phyloP scores from a whole-genome alignment of 2,797 vertebrate species.

The Thripadectes ignobilis region DNA sequence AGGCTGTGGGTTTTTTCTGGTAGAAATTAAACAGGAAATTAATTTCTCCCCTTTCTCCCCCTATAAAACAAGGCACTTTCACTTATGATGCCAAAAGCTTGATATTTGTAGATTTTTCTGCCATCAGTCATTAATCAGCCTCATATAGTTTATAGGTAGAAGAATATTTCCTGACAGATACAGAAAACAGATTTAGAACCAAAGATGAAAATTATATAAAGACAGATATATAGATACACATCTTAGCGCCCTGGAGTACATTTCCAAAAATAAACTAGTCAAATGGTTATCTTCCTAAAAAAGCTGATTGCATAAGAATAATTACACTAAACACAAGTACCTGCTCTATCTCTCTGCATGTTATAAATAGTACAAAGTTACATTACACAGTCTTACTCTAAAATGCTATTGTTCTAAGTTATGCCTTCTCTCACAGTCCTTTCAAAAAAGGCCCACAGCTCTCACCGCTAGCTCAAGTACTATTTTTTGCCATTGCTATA shows the following conservation, averaged over 20 bases:
- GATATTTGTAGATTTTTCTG: constrained; percentile 16
- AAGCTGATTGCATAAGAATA: constrained; percentile 79
- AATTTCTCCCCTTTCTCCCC: background rate
- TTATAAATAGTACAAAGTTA: constrained; percentile 77
- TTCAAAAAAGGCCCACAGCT: background rate
- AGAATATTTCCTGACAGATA: constrained; percentile 77
- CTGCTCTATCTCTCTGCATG: constrained; percentile 78
- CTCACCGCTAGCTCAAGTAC: background rate
- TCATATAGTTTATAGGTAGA: constrained; percentile 55
- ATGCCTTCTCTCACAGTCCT: constrained; percentile 22
- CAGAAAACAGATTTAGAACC: constrained; percentile 73
- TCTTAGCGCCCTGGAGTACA: constrained; percentile 68
- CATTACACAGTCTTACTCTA: constrained; percentile 77
- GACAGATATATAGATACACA: constrained; percentile 77
- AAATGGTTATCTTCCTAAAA: constrained; percentile 81
- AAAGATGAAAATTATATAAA: constrained; percentile 77
- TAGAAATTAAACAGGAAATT: constrained; percentile 50
- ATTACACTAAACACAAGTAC: constrained; percentile 79
- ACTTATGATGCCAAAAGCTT: constrained; percentile 39
- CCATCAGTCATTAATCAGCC: constrained; percentile 6
- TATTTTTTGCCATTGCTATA: constrained; percentile 34
- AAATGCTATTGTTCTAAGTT: constrained; percentile 70
- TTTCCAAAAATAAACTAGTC: constrained; percentile 82
- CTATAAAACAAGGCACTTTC: constrained; percentile 22
- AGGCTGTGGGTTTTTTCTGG: constrained; percentile 2